phyloP scores from a whole-genome alignment of 2,888 invertebrate genomes.

The Exocentrus adspersus region DNA sequence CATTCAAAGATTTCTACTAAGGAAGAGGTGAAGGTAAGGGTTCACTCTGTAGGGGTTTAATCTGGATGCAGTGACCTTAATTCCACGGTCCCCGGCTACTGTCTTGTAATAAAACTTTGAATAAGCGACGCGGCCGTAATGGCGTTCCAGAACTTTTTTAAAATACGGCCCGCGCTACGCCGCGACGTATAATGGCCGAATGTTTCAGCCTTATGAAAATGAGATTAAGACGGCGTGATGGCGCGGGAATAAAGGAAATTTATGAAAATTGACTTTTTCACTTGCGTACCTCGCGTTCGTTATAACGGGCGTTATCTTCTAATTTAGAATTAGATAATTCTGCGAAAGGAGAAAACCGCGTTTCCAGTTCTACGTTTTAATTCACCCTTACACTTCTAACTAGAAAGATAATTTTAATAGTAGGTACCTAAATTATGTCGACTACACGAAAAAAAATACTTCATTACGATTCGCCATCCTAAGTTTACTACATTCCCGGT shows the following conservation, averaged over 20 bases:
- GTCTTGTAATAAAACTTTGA: constrained; percentile 44
- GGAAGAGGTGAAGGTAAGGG: no score
- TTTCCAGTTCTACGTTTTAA: neutral
- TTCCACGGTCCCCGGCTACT: constrained; percentile 43
- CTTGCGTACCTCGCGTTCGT: constrained; percentile 21
- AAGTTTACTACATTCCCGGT: no score
- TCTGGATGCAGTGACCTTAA: constrained; percentile 48
- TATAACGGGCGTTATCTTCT: constrained; percentile 2
- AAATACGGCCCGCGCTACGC: constrained; percentile 32
- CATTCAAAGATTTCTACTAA: no score
- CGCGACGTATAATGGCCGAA: constrained; percentile 34
- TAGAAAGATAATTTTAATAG: neutral
- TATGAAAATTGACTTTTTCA: constrained; percentile 34
- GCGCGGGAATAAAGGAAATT: constrained; percentile 31
- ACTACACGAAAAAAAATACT: no score
- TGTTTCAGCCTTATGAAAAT: constrained; percentile 50
- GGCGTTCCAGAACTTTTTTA: constrained; percentile 39
- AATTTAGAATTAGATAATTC: constrained; percentile 16
- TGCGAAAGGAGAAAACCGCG: neutral
- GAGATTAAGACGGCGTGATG: constrained; percentile 37
- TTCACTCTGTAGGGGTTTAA: constrained; percentile 19
- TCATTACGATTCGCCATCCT: no score
- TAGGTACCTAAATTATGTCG: no score
- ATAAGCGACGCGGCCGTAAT: constrained; percentile 37
- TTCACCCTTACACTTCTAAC: neutral